Conservation (phyloP, 2,888 invertebrate species). For the Drosophila testacea region DNA sequence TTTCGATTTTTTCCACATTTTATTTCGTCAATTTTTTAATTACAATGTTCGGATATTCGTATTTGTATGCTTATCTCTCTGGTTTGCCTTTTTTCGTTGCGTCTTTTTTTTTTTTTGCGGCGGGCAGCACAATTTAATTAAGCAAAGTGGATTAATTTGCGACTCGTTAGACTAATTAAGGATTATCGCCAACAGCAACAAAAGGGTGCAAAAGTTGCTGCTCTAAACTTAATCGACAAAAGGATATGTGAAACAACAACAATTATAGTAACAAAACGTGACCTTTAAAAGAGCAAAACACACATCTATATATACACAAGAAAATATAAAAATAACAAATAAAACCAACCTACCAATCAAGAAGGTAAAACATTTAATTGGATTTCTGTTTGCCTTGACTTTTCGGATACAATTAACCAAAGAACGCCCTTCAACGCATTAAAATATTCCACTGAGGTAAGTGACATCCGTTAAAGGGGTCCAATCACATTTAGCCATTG, state of each 20-base stretch:
- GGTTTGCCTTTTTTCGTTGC: neutral
- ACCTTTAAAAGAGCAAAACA: slow-evolving; percentile 60
- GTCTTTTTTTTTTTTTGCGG: slow-evolving; percentile 38
- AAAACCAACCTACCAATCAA: slow-evolving; percentile 21
- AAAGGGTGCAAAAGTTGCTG: slow-evolving; percentile 20
- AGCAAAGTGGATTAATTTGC: slow-evolving; percentile 84
- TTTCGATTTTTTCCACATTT: slow-evolving; percentile 24
- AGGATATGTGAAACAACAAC: slow-evolving; percentile 52
- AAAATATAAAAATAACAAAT: slow-evolving; percentile 9
- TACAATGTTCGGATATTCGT: slow-evolving; percentile 42
- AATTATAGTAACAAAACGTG: slow-evolving; percentile 52
- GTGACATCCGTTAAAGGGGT: slow-evolving; percentile 28
- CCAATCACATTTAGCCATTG: neutral
- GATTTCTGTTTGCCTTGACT: slow-evolving; percentile 56
- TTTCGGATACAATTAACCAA: slow-evolving; percentile 51
- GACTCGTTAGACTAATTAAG: slow-evolving; percentile 84
- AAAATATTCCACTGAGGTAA: slow-evolving; percentile 53
- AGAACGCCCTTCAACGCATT: slow-evolving; percentile 3
- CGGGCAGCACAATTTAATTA: slow-evolving; percentile 81
- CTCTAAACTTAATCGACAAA: slow-evolving; percentile 33
- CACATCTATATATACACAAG: neutral
- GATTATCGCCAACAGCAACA: slow-evolving; percentile 70
- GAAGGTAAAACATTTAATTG: slow-evolving; percentile 65
- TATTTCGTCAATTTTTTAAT: slow-evolving; percentile 60
- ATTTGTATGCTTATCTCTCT: slow-evolving; percentile 6